Percentiles rank a stretch among this genome's conserved stretches.
phyloP scores from a whole-genome alignment of 2,888 invertebrate genomes.

The Lithophane leautieri region DNA sequence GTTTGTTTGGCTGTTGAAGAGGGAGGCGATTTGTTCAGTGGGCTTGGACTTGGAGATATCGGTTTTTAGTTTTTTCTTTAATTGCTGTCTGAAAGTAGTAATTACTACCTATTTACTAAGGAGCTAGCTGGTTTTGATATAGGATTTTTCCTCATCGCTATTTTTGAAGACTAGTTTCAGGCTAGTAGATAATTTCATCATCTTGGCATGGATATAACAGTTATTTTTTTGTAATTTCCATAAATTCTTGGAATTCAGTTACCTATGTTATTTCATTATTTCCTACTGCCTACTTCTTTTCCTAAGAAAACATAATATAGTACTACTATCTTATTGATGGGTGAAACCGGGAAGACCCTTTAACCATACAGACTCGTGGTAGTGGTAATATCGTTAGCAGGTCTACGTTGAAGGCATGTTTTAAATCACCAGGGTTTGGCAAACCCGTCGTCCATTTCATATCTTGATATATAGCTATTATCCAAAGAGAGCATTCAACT shows the following conservation, averaged over 20 bases:
- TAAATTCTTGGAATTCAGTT: neutral
- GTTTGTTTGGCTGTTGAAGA: slow-evolving; percentile 55
- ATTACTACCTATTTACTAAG: neutral
- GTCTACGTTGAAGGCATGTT: neutral
- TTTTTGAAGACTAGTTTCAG: neutral
- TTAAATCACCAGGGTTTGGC: neutral
- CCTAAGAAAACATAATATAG: neutral
- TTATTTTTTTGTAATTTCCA: neutral
- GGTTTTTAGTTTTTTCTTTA: slow-evolving; percentile 30
- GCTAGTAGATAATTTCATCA: neutral
- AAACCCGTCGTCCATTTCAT: neutral
- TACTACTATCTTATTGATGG: neutral
- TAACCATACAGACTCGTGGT: neutral
- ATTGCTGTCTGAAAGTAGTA: slow-evolving; percentile 2
- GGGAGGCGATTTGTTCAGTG: slow-evolving; percentile 42
- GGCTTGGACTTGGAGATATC: slow-evolving; percentile 15
- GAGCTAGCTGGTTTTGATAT: neutral
- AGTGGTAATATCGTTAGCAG: neutral
- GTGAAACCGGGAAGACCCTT: neutral
- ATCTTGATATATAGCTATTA: neutral
- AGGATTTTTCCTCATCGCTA: neutral
- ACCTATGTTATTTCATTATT: neutral
- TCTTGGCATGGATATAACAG: too few species aligned
- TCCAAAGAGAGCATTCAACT: slow-evolving; percentile 30
- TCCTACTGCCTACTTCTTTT: neutral